These are phyloP conservation scores for Trypoxylus dichotomus DNA, from an alignment of 1,140 invertebrate genomes.

Conservation along the genomic window DNA sequence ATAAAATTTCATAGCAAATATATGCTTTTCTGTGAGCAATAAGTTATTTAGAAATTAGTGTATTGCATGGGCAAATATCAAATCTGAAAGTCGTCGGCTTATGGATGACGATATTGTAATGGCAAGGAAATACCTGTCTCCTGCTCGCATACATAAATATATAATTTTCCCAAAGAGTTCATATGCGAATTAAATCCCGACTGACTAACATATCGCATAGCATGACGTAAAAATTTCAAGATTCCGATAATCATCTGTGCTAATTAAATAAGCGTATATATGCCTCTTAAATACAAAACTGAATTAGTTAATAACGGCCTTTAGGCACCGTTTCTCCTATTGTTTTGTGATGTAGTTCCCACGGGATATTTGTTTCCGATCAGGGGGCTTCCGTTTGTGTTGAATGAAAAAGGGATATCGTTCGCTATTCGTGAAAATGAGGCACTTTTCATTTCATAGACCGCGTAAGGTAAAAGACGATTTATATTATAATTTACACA, in stretches of 20 bases:
- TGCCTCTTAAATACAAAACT: not conserved
- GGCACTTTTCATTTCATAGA: constrained; percentile 6
- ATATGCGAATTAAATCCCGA: not conserved
- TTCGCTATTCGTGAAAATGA: not conserved
- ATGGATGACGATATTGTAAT: too few relatives aligned
- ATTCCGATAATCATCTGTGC: constrained; percentile 10
- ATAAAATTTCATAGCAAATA: too few relatives aligned
- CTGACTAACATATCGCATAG: not conserved
- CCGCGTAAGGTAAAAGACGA: not conserved
- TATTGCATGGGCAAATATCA: too few relatives aligned
- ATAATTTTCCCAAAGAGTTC: not conserved
- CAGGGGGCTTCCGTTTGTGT: not conserved
- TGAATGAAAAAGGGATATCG: not conserved
- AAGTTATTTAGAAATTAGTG: too few relatives aligned
- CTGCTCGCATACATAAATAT: not conserved
- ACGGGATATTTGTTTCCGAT: not conserved
- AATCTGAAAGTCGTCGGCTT: too few relatives aligned
- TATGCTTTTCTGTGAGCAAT: too few relatives aligned
- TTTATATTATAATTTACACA: not conserved
- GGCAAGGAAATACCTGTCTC: too few relatives aligned
- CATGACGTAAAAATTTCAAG: constrained; percentile 8
- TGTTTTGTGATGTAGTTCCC: not conserved
- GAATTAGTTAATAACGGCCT: constrained; percentile 16
- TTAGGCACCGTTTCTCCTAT: not conserved
- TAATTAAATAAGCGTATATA: constrained; percentile 17